A percentile compares a stretch with the other conserved stretches of the same genome.
Evolutionary conservation across 2,113 vertebrate genomes (phyloP).

Genomic region (Archocentrus centrarchus): DNA sequence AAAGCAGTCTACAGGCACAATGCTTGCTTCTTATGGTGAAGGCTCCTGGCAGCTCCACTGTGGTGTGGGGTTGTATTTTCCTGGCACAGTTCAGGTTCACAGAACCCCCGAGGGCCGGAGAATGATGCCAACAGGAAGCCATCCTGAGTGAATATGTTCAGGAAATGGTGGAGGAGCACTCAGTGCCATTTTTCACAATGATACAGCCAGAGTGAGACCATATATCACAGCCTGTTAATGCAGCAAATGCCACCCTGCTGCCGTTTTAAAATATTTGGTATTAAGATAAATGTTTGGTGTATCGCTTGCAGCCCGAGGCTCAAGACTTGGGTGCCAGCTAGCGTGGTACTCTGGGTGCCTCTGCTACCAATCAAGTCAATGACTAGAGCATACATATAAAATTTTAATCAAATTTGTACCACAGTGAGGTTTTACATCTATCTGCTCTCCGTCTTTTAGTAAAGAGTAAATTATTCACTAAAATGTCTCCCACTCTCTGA

Average conservation of each 20-base stretch:
- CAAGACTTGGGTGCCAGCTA: not conserved
- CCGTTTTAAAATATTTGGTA: not conserved
- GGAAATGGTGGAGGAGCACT: conserved; percentile 15
- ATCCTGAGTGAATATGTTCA: conserved; percentile 30
- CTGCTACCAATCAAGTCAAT: conserved; percentile 21
- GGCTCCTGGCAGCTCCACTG: conserved; percentile 51
- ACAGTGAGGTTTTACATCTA: not conserved
- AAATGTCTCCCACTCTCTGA: not conserved
- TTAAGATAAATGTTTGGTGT: conserved; percentile 10
- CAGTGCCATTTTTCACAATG: not conserved
- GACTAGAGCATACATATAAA: conserved; percentile 9
- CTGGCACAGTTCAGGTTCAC: conserved; percentile 53
- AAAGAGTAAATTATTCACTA: conserved; percentile 5
- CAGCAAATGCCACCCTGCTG: not conserved
- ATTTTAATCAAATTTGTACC: conserved; percentile 26
- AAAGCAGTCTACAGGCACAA: conserved; percentile 40
- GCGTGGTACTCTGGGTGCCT: not conserved
- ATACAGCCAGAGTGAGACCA: not conserved
- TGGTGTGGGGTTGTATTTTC: conserved; percentile 49
- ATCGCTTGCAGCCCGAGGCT: not conserved
- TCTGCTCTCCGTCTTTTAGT: not conserved
- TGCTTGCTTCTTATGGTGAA: conserved; percentile 32
- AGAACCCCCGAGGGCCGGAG: conserved; percentile 16
- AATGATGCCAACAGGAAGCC: conserved; percentile 33
- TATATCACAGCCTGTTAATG: not conserved